Base-by-base conservation (phyloP, 2,113 vertebrate genomes). In the Stegastes partitus region DNA sequence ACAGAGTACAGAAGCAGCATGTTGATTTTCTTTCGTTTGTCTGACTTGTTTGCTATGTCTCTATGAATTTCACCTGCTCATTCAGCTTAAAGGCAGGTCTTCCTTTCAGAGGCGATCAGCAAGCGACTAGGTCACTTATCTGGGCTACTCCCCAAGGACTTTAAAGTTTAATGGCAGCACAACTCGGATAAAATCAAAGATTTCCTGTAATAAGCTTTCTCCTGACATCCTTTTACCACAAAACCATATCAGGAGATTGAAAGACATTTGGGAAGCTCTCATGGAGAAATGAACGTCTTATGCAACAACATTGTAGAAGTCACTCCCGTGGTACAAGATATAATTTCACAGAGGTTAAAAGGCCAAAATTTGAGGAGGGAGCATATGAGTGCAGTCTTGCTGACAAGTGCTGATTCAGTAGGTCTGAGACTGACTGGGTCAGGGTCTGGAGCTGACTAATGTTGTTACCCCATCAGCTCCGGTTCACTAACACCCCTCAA, bases 401-500 rank as follows among this genome's bases (percentile, higher is more conserved):
- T 87, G 79, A 82, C 67, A 77, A 77, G 79, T 67, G 77, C 82
- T 74, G 75, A 84, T 44, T 87, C 72, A 66, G 80, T 23, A 19
- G 26, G 58, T 79, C 47, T 65, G 21, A 0, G 22, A 15, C 45
- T 14, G 37, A 74, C 34, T 57, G 34, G 79, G 74, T 77, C 79
- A 81, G 56, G 23, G 62, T 57, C 62, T 64, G 50, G 21, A 56
- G 82, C 50, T 79, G 84, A 81, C 67, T 76, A 82, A 83, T 83
- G 65, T 56, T 86, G 51, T 59, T 68, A 83, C 70, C 65, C 57
- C 25, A 51, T 85, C 61, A 85, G 22, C 75, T 81, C 31, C 0
- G 11, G 42, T 51, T 83, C 82, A 86, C 23, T 45, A 61, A 53
- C 61, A 82, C 68, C 34, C 44, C 53, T 84, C 68, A 47, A 16